These are phyloP conservation scores for Archilochus colubris DNA, from an alignment of 2,113 vertebrate genomes.

Conservation along the genomic window DNA sequence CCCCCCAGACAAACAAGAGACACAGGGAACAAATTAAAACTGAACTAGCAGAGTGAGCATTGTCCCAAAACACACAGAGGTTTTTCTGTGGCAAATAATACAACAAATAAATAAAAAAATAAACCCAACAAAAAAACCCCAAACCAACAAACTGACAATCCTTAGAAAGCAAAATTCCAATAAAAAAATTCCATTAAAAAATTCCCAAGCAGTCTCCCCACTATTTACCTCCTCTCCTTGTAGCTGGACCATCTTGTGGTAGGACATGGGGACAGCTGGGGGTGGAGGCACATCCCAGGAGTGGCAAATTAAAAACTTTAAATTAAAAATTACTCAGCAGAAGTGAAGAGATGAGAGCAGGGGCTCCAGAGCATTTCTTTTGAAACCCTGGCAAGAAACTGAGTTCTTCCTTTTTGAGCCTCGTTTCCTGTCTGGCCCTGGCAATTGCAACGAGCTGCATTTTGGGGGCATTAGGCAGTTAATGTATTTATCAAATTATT, in stretches of 20 bases:
- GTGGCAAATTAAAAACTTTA: not conserved
- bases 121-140: not conserved
- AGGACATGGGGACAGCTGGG: rapidly evolving
- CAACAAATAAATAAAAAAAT: not conserved
- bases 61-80: not conserved
- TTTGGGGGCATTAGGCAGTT: conserved; percentile 59
- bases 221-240: not conserved
- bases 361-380: not conserved
- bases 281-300: not conserved
- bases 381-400: not conserved
- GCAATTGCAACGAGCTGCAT: conserved; percentile 60
- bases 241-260: rapidly evolving
- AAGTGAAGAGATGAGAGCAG: not conserved
- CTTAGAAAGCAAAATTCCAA: not conserved
- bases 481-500: conserved; percentile 65
- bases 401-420: conserved; percentile 5
- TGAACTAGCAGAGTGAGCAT: not conserved
- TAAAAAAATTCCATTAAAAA: not conserved
- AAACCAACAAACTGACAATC: too few relatives aligned
- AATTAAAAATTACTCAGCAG: not conserved
- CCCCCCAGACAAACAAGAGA: not conserved
- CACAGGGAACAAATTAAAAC: not conserved
- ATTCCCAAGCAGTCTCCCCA: not conserved
- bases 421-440: conserved; percentile 31
- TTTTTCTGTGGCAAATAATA: not conserved